Conservation (phyloP, 2,888 invertebrate species). For the Tetanocera ferruginea region DNA sequence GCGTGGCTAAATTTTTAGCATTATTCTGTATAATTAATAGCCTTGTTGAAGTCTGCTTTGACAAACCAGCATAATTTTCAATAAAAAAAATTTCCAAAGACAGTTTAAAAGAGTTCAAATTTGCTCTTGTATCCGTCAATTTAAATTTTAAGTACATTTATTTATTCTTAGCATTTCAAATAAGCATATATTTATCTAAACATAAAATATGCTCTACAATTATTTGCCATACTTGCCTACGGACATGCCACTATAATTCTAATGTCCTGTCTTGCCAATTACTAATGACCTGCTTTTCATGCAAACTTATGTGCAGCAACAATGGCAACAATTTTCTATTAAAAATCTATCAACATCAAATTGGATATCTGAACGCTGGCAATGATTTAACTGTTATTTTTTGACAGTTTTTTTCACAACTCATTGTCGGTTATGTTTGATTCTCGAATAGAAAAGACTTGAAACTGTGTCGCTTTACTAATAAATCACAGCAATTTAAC, state of each 20-base stretch:
- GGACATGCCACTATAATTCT: background rate
- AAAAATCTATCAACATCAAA: background rate
- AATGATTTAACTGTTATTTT: slow-evolving; percentile 16
- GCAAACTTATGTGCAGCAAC: background rate
- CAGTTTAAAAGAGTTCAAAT: too few species aligned
- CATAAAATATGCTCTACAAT: background rate
- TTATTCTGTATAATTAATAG: too few species aligned
- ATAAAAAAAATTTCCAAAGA: too few species aligned
- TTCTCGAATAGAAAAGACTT: background rate
- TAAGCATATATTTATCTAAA: too few species aligned
- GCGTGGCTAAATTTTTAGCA: too few species aligned
- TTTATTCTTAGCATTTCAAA: too few species aligned
- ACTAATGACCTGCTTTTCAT: slow-evolving; percentile 7
- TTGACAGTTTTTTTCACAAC: slow-evolving; percentile 10
- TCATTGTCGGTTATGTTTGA: slow-evolving; percentile 8
- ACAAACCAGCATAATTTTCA: too few species aligned
- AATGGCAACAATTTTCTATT: slow-evolving; percentile 6
- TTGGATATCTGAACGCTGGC: background rate
- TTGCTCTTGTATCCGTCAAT: too few species aligned
- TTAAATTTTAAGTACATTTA: too few species aligned
- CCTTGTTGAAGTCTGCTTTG: too few species aligned
- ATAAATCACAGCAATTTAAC: slow-evolving; percentile 29
- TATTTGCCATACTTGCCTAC: background rate
- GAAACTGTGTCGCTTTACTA: slow-evolving; percentile 19
- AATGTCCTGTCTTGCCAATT: background rate